Base-by-base conservation (phyloP, 2,113 vertebrate species). In the Todiramphus saurophagus region DNA sequence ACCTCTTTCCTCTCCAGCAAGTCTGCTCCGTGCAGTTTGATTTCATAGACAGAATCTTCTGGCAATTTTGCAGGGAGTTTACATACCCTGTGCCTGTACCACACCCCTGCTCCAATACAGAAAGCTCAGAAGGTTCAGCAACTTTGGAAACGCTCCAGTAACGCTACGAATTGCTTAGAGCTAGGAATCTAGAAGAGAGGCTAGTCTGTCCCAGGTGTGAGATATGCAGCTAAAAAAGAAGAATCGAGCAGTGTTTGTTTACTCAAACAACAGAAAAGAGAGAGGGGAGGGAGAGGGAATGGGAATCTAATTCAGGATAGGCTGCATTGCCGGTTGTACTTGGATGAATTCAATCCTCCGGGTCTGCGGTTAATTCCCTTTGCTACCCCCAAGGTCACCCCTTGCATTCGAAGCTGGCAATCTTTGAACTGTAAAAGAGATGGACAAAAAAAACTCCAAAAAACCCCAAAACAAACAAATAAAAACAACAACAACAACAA, bases 151-250 rank as follows among this genome's bases (percentile, higher is more conserved):
- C 30, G 7, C 53, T 53, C 59, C 78, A 91, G 0, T 15, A 76
- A 76, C 43, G 62, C 53, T 94, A 83, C 87, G 95, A 94, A 95
- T 79, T 96, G 87, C 93, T 96, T 13, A 41, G 48, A 89, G 89
- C 39, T 84, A 69, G 77, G 11, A 72, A 33, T 0, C 7, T 3
- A 58, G 69, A 41, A 91, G 58, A 85, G 89, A 85, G 66, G 78
- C 35, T n/a, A 10, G 14, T 21, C 58, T 66, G 67, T 27, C 66
- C 91, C 95, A 94, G 94, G 87, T 97, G 93, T 8, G 78, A 93
- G 89, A 60, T 23, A 72, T 0, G 11, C 1, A 2, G 46, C 10
- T 33, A 15, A 44, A 21, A 23, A 20, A 44, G 9, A 60, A 85
- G 51, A 74, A 14, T 1, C 20, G 35, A 89, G 62, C 33, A 21